These are phyloP conservation scores for Polyodon spathula DNA, from an alignment of 2,113 vertebrate genomes.

Conservation along the genomic window DNA sequence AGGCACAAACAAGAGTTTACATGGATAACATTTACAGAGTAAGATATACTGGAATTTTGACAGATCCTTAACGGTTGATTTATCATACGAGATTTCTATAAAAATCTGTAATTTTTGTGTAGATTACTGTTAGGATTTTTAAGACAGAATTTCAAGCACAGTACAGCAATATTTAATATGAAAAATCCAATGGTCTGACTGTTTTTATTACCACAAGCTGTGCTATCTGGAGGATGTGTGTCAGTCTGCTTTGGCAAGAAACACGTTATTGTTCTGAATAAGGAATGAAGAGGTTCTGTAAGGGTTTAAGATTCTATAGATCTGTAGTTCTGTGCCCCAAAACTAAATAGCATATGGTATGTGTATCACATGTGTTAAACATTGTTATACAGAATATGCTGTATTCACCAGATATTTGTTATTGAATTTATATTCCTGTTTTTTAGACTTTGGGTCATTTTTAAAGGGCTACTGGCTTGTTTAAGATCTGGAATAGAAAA, in stretches of 20 bases:
- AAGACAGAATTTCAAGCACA: not conserved
- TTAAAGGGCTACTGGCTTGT: not conserved
- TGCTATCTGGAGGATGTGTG: conserved; percentile 33
- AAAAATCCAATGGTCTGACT: conserved; percentile 27
- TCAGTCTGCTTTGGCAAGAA: conserved; percentile 35
- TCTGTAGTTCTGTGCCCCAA: conserved; percentile 22
- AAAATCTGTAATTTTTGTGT: too few species aligned
- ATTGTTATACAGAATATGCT: not conserved
- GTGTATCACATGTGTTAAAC: not conserved
- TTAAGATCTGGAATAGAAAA: not conserved
- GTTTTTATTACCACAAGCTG: conserved; percentile 34
- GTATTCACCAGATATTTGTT: conserved; percentile 4
- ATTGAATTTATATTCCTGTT: not conserved
- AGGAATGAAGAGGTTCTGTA: conserved; percentile 30
- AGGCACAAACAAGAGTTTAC: too few species aligned
- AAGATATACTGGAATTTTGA: too few species aligned
- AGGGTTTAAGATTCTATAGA: conserved; percentile 31
- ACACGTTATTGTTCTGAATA: conserved; percentile 20
- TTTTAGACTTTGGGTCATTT: not conserved
- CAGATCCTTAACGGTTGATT: too few species aligned
- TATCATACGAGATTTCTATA: too few species aligned
- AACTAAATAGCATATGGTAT: conserved; percentile 9
- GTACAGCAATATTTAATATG: conserved; percentile 21
- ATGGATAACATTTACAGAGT: too few species aligned
- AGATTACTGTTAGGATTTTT: too few species aligned